Conservation (phyloP, 2,888 invertebrate species). For the Boloria euphrosyne region DNA sequence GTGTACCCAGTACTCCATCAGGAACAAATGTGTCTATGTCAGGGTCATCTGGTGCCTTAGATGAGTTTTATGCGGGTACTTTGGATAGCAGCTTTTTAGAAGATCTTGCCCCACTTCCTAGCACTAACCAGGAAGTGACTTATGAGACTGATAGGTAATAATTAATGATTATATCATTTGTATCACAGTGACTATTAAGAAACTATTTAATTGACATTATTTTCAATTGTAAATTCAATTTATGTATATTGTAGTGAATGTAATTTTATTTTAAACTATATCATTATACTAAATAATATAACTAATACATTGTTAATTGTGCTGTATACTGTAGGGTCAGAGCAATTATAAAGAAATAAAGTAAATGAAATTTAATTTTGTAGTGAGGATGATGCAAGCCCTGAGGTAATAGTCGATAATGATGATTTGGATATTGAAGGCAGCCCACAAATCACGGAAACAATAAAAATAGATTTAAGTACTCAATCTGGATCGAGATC, state of each 20-base stretch:
- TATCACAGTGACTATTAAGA: not conserved
- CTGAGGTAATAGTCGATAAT: slow-evolving; percentile 91
- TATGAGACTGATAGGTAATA: slow-evolving; percentile 68
- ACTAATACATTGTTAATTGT: no score
- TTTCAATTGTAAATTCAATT: no score
- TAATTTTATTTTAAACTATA: no score
- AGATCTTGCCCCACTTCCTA: slow-evolving; percentile 73
- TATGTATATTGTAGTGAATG: no score
- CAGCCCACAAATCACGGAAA: slow-evolving; percentile 44
- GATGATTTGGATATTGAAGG: slow-evolving; percentile 86
- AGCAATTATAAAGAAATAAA: not conserved
- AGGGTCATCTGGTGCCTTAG: slow-evolving; percentile 84
- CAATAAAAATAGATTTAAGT: slow-evolving; percentile 34
- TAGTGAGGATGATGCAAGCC: slow-evolving; percentile 89
- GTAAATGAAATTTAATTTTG: slow-evolving; percentile 15
- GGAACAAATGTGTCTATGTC: slow-evolving; percentile 50
- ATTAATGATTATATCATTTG: slow-evolving; percentile 22
- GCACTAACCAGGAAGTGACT: slow-evolving; percentile 51
- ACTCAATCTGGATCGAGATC: slow-evolving; percentile 32
- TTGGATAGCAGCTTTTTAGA: slow-evolving; percentile 89
- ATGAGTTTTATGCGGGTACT: slow-evolving; percentile 85
- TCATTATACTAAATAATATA: no score
- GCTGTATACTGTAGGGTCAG: no score
- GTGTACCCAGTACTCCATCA: slow-evolving; percentile 59
- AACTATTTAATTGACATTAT: no score